phyloP scores from a whole-genome alignment of 2,113 vertebrate species.

The Pseudopipra pipra region DNA sequence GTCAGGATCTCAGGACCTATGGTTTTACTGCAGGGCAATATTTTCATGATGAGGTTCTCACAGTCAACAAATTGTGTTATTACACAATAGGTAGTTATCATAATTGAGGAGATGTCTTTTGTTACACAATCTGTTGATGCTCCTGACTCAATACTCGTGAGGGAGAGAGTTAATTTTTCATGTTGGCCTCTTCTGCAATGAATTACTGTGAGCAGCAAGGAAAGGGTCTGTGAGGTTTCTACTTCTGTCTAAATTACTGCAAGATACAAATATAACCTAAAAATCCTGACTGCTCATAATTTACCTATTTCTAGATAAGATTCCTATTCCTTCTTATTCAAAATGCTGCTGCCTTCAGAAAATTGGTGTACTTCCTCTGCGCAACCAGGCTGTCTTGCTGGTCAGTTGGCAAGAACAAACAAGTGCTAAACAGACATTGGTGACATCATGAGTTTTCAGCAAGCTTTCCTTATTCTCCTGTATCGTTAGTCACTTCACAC shows the following conservation, averaged over 20 bases:
- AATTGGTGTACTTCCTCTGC: accelerated
- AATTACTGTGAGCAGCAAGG: background rate
- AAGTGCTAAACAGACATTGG: background rate
- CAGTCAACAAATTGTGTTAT: constrained; percentile 24
- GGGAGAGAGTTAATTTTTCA: background rate
- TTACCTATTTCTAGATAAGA: background rate
- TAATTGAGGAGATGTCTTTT: background rate
- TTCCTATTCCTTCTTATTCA: background rate
- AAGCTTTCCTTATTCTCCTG: background rate
- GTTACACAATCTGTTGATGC: constrained; percentile 26
- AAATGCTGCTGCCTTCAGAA: background rate
- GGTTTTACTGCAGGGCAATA: constrained; percentile 18
- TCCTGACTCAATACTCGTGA: background rate
- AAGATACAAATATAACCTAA: background rate
- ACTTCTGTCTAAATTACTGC: background rate
- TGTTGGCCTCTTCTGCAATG: background rate
- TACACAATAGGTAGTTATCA: background rate
- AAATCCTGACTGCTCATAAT: background rate
- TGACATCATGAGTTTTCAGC: background rate
- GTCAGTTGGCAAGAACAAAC: background rate
- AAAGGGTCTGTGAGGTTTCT: background rate
- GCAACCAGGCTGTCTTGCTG: background rate
- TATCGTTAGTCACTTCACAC: background rate
- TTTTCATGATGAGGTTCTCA: background rate
- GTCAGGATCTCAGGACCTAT: background rate